phyloP scores from a whole-genome alignment of 1,140 invertebrate species.

The Batillaria attramentaria region DNA sequence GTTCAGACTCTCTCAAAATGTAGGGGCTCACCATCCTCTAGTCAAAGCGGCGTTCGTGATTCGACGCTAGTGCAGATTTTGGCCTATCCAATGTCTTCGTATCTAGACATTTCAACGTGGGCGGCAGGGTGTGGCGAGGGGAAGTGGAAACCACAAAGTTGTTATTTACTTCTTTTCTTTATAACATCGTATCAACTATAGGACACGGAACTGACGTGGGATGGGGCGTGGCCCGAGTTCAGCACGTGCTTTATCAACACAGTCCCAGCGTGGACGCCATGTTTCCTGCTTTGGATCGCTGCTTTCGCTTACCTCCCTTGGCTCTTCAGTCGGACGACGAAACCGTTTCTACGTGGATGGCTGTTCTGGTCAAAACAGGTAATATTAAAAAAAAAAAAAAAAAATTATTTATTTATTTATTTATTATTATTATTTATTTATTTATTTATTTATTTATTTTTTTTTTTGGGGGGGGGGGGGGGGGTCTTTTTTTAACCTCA shows the following conservation, averaged over 20 bases:
- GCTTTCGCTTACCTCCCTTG: slow-evolving; percentile 16
- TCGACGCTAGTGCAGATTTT: neutral
- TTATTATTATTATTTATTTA: neutral
- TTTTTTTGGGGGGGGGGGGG: too few species aligned
- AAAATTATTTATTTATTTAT: neutral
- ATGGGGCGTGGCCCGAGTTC: neutral
- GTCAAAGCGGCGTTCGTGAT: neutral
- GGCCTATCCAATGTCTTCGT: neutral
- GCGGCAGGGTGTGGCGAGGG: neutral
- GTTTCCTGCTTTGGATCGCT: neutral
- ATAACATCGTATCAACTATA: neutral
- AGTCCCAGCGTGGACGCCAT: neutral
- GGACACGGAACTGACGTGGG: neutral
- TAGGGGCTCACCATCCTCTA: too few species aligned
- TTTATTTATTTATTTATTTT: neutral
- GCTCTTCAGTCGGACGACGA: neutral
- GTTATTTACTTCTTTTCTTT: neutral
- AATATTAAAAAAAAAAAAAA: neutral
- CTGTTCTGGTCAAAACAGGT: slow-evolving; percentile 28
- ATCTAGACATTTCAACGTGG: neutral
- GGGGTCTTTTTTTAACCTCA: too few species aligned
- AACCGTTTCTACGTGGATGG: neutral
- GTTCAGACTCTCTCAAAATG: too few species aligned
- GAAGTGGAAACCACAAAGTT: neutral
- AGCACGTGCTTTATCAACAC: neutral